Evolutionary conservation across 2,888 invertebrate genomes (phyloP).

Genomic region (Chrysodeixis includens): DNA sequence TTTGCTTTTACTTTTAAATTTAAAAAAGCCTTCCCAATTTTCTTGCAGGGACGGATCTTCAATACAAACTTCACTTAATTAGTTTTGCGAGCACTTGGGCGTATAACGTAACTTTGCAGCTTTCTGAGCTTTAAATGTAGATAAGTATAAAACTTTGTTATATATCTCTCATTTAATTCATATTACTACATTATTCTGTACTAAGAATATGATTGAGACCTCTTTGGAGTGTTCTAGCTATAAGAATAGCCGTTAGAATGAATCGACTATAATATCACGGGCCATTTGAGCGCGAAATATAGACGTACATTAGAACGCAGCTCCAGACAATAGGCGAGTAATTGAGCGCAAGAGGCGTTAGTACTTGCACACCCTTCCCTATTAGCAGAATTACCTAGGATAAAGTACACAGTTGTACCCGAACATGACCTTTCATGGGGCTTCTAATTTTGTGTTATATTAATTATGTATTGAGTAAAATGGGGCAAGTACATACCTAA

Average conservation of each 20-base stretch:
- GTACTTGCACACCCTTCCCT: constrained; percentile 19
- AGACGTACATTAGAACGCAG: constrained; percentile 40
- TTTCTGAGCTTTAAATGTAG: constrained; percentile 13
- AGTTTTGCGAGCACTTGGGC: constrained; percentile 4
- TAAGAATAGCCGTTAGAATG: constrained; percentile 31
- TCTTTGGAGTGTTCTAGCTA: constrained; percentile 1
- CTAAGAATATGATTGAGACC: constrained; percentile 21
- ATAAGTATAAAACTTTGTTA: constrained; percentile 28
- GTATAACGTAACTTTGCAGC: constrained; percentile 13
- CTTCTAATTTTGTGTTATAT: too few relatives aligned
- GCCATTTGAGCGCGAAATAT: constrained; percentile 51
- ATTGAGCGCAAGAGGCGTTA: constrained; percentile 45
- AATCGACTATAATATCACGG: constrained; percentile 38
- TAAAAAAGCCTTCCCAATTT: not conserved
- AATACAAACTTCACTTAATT: constrained; percentile 1
- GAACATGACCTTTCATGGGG: constrained; percentile 20
- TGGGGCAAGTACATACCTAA: too few relatives aligned
- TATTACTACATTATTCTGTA: constrained; percentile 32
- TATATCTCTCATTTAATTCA: constrained; percentile 22
- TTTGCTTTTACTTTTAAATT: not conserved
- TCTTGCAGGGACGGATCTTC: not conserved
- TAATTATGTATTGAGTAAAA: too few relatives aligned
- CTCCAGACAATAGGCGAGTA: constrained; percentile 47
- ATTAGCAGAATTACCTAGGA: constrained; percentile 21
- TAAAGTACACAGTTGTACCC: constrained; percentile 21